Conservation (phyloP, 2,113 vertebrate genomes). For the Prionailurus viverrinus region DNA sequence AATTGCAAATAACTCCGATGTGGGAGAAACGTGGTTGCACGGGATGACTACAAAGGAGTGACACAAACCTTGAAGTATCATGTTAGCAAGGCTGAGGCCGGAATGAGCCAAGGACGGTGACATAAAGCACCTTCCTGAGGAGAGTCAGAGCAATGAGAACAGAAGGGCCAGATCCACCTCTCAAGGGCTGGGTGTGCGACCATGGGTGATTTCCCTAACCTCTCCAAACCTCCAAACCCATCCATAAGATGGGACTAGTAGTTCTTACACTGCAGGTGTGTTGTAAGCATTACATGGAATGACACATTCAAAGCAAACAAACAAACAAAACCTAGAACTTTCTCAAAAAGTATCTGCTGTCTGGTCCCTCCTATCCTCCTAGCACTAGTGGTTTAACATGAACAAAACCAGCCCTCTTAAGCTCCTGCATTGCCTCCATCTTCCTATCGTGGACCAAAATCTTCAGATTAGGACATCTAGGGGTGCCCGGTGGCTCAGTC, state of each 20-base stretch:
- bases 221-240: neutral
- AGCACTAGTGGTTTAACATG: neutral
- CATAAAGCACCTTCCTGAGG: neutral
- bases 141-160: neutral
- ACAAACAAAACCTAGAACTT: neutral
- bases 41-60: slow-evolving; percentile 37
- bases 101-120: neutral
- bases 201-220: neutral
- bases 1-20: slow-evolving; percentile 30
- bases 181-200: neutral
- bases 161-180: neutral
- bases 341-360: neutral
- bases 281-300: neutral
- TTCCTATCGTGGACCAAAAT: neutral
- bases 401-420: neutral
- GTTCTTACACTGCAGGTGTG: neutral
- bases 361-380: neutral
- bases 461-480: neutral
- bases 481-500: too few species aligned
- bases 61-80: neutral
- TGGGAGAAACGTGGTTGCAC: neutral
- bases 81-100: neutral
- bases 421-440: neutral
- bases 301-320: neutral
- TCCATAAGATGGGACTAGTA: neutral